Evolutionary conservation across 1,140 invertebrate genomes (phyloP).

Genomic region (Tetranychus cinnabarinus): DNA sequence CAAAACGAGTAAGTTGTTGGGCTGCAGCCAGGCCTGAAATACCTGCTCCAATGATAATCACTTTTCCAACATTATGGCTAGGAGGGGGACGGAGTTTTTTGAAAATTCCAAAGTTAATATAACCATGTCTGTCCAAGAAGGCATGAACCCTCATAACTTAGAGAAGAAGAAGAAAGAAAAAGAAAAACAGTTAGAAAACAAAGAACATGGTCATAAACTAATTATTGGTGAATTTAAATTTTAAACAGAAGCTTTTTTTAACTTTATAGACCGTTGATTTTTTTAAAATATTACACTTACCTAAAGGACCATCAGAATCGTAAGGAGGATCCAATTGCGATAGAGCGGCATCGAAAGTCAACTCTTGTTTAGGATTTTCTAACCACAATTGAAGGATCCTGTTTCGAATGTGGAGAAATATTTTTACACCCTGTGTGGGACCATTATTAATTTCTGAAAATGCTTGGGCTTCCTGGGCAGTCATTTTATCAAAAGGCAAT

Average conservation of each 20-base stretch:
- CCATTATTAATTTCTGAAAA: conserved; percentile 62
- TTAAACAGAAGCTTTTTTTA: conserved; percentile 16
- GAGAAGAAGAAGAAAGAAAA: conserved; percentile 13
- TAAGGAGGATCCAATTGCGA: conserved; percentile 66
- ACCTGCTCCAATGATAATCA: conserved; percentile 84
- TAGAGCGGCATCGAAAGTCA: conserved; percentile 55
- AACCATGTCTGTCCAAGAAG: conserved; percentile 83
- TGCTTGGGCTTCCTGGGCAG: conserved; percentile 69
- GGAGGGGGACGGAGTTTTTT: not conserved
- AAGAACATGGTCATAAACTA: not conserved
- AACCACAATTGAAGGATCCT: conserved; percentile 85
- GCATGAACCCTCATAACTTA: conserved; percentile 62
- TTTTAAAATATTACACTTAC: conserved; percentile 18
- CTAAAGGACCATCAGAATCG: conserved; percentile 26
- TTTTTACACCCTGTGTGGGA: conserved; percentile 55
- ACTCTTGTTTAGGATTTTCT: conserved; percentile 77
- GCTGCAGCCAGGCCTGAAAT: conserved; percentile 79
- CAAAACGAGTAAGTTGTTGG: conserved; percentile 79
- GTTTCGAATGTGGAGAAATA: conserved; percentile 80
- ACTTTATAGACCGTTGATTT: too few relatives aligned
- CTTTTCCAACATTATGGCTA: conserved; percentile 49
- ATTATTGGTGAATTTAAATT: conserved; percentile 6
- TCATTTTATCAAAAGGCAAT: conserved; percentile 81
- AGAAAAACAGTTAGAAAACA: conserved; percentile 17
- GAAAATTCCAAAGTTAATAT: conserved; percentile 95